These are phyloP conservation scores for Yponomeuta cagnagella DNA, from an alignment of 2,888 invertebrate species.

Conservation along the genomic window DNA sequence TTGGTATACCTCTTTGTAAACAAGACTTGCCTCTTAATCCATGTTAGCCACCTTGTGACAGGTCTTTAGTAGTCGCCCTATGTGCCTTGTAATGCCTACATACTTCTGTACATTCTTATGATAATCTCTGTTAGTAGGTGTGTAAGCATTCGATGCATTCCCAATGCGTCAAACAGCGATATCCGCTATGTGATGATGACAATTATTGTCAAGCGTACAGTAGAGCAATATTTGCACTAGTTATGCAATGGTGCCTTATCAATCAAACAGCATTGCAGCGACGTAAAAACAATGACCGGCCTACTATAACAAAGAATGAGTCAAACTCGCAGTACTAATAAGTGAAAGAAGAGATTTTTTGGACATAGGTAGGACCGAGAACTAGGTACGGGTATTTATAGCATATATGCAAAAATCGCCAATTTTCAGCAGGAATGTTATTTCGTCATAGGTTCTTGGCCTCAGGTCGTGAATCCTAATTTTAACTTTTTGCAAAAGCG, in stretches of 20 bases:
- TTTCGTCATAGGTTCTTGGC: too few species aligned
- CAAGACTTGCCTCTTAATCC: slow-evolving; percentile 28
- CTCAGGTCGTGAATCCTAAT: too few species aligned
- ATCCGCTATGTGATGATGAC: neutral
- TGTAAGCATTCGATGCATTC: neutral
- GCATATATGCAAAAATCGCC: too few species aligned
- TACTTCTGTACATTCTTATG: slow-evolving; percentile 6
- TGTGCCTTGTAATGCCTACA: neutral
- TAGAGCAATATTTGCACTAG: neutral
- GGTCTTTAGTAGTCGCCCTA: neutral
- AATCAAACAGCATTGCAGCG: slow-evolving; percentile 2
- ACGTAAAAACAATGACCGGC: slow-evolving; percentile 49
- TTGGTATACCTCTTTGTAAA: neutral
- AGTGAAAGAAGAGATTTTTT: too few species aligned
- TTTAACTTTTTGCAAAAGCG: too few species aligned
- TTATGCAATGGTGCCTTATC: slow-evolving; percentile 10
- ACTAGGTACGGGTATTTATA: too few species aligned
- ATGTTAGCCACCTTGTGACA: neutral
- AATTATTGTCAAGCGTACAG: neutral
- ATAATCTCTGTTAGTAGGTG: neutral
- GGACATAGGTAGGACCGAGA: too few species aligned
- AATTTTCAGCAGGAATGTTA: too few species aligned
- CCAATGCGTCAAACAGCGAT: neutral
- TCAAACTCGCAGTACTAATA: neutral
- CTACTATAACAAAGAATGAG: slow-evolving; percentile 39